These are phyloP conservation scores for Mimachlamys varia DNA, from an alignment of 2,888 invertebrate species.

Conservation along the genomic window DNA sequence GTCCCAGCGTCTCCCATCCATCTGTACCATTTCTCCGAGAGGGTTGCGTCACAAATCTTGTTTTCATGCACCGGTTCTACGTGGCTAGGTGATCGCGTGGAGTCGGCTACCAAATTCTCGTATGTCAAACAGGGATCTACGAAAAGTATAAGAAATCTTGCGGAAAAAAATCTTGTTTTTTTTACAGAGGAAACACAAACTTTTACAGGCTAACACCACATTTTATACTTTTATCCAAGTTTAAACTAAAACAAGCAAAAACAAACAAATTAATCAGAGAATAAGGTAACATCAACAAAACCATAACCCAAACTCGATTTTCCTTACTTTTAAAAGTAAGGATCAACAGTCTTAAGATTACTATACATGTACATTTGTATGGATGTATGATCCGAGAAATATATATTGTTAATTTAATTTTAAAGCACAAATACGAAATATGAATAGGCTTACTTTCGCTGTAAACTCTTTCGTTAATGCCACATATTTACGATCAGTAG, in stretches of 20 bases:
- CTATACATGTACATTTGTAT: too few relatives aligned
- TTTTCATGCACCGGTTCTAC: not conserved
- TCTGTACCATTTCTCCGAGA: not conserved
- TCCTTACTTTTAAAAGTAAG: too few relatives aligned
- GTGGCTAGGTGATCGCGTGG: not conserved
- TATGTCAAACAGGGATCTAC: not conserved
- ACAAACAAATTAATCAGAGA: too few relatives aligned
- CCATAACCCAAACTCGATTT: too few relatives aligned
- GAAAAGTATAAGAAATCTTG: not conserved
- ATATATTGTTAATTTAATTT: not conserved
- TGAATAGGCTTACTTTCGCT: too few relatives aligned
- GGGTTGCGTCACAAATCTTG: not conserved
- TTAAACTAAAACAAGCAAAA: too few relatives aligned
- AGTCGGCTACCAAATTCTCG: not conserved
- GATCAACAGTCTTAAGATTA: too few relatives aligned
- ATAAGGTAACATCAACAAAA: too few relatives aligned
- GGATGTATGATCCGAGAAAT: too few relatives aligned
- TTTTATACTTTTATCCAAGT: too few relatives aligned
- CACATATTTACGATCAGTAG: too few relatives aligned
- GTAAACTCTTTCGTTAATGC: too few relatives aligned
- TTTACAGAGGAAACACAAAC: not conserved
- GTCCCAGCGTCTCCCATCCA: not conserved
- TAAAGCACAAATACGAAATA: not conserved
- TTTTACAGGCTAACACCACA: not conserved
- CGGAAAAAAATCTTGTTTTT: not conserved